A percentile compares a stretch with the other conserved stretches of the same genome.
These are phyloP conservation scores for Rhabdomys dilectus DNA, from an alignment of 2,113 vertebrate species.

Conservation along the genomic window DNA sequence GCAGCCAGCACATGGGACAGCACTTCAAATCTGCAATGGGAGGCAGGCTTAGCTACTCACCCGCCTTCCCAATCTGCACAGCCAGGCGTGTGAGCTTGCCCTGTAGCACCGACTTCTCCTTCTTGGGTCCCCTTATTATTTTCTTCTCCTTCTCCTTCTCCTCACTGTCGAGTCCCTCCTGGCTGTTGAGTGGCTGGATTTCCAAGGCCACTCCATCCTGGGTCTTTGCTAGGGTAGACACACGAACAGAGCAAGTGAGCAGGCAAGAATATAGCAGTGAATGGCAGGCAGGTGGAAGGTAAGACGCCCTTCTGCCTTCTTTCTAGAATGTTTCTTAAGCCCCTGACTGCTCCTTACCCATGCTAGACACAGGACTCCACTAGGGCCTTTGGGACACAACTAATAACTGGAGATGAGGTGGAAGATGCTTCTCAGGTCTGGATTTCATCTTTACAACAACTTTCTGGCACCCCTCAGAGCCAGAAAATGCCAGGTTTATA, in stretches of 20 bases:
- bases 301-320: background rate
- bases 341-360: background rate
- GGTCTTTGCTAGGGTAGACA: slow-evolving; percentile 93
- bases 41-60: slow-evolving; percentile 83
- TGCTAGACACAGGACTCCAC: background rate
- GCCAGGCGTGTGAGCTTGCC: slow-evolving; percentile 97
- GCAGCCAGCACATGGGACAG: fast-evolving
- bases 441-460: slow-evolving; percentile 21
- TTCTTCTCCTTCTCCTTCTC: slow-evolving; percentile 92
- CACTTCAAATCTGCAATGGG: fast-evolving
- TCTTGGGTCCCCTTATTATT: slow-evolving; percentile 94
- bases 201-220: slow-evolving; percentile 98
- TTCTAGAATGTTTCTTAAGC: background rate
- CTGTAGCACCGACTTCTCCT: slow-evolving; percentile 98
- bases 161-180: slow-evolving; percentile 93
- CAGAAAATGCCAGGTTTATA: slow-evolving; percentile 31
- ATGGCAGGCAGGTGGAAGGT: background rate
- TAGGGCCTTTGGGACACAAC: background rate
- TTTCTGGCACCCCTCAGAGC: slow-evolving; percentile 46
- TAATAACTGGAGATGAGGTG: background rate
- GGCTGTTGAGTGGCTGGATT: slow-evolving; percentile 98
- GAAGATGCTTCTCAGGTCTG: background rate
- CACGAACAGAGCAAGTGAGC: slow-evolving; percentile 72
- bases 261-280: background rate
- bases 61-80: slow-evolving; percentile 97